phyloP scores from a whole-genome alignment of 1,140 invertebrate genomes.

The Lanistes nyassanus region DNA sequence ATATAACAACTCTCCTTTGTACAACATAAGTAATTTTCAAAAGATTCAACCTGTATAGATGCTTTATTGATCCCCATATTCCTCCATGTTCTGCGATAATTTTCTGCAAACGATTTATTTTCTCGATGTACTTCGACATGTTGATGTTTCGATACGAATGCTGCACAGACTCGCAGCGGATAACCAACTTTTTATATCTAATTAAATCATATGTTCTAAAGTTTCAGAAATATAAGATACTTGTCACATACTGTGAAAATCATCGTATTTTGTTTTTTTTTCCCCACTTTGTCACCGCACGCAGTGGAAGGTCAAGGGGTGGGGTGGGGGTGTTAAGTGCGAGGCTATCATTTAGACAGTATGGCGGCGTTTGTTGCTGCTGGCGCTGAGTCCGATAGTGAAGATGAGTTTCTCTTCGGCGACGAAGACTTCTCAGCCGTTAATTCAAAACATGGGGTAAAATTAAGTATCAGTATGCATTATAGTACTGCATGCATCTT shows the following conservation, averaged over 20 bases:
- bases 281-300: too few relatives aligned
- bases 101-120: constrained; percentile 74
- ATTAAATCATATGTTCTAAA: too few relatives aligned
- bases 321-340: too few relatives aligned
- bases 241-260: too few relatives aligned
- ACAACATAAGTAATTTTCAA: background rate
- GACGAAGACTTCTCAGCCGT: constrained; percentile 28
- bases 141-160: constrained; percentile 12
- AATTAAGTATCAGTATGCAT: background rate
- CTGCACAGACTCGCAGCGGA: too few relatives aligned
- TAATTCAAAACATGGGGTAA: background rate
- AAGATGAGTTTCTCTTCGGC: constrained; percentile 40
- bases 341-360: background rate
- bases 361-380: constrained; percentile 43
- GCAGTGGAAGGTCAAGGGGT: too few relatives aligned
- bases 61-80: constrained; percentile 75
- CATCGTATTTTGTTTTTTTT: too few relatives aligned
- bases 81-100: constrained; percentile 84
- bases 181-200: too few relatives aligned
- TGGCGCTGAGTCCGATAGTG: constrained; percentile 44
- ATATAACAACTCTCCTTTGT: too few relatives aligned
- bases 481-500: background rate
- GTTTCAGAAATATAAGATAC: too few relatives aligned
- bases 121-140: constrained; percentile 79
- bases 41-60: constrained; percentile 78